Percentiles rank a stretch among this genome's conserved stretches.
Evolutionary conservation across 2,888 invertebrate species (phyloP).

Genomic region (Allophyes oxyacanthae): DNA sequence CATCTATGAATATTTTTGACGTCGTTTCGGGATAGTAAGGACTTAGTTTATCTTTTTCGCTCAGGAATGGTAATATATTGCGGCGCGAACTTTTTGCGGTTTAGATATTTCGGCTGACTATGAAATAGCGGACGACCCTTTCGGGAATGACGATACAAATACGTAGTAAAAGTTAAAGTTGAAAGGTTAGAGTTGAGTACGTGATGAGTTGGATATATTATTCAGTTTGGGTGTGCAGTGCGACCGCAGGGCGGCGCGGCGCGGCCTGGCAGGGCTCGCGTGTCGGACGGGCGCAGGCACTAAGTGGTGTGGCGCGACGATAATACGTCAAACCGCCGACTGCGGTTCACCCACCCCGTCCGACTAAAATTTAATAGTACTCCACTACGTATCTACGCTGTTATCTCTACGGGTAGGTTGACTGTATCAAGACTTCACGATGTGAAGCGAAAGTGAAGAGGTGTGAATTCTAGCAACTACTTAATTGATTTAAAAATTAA

Average conservation of each 20-base stretch:
- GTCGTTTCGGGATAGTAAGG: constrained; percentile 47
- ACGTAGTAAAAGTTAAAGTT: constrained; percentile 50
- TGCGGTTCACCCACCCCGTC: constrained; percentile 68
- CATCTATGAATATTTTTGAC: constrained; percentile 56
- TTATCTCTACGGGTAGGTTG: constrained; percentile 29
- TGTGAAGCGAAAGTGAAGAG: constrained; percentile 9
- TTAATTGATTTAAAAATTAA: background rate
- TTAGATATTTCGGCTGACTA: constrained; percentile 49
- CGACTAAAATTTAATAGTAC: constrained; percentile 74
- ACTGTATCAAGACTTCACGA: constrained; percentile 6
- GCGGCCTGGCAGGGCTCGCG: constrained; percentile 45
- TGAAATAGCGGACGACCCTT: constrained; percentile 50
- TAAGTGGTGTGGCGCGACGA: constrained; percentile 76
- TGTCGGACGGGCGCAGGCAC: constrained; percentile 60
- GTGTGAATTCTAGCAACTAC: background rate
- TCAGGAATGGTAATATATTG: constrained; percentile 57
- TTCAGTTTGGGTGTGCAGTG: constrained; percentile 46
- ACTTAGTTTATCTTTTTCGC: constrained; percentile 57
- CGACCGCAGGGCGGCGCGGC: constrained; percentile 37
- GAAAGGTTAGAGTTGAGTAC: constrained; percentile 49
- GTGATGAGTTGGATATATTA: constrained; percentile 51
- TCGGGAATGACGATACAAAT: constrained; percentile 49
- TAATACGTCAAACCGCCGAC: constrained; percentile 81
- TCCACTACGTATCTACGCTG: constrained; percentile 44
- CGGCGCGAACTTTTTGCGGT: constrained; percentile 52